Percentiles rank a stretch among this genome's conserved stretches.
phyloP scores from a whole-genome alignment of 2,113 vertebrate species.

The Grallaria varia region DNA sequence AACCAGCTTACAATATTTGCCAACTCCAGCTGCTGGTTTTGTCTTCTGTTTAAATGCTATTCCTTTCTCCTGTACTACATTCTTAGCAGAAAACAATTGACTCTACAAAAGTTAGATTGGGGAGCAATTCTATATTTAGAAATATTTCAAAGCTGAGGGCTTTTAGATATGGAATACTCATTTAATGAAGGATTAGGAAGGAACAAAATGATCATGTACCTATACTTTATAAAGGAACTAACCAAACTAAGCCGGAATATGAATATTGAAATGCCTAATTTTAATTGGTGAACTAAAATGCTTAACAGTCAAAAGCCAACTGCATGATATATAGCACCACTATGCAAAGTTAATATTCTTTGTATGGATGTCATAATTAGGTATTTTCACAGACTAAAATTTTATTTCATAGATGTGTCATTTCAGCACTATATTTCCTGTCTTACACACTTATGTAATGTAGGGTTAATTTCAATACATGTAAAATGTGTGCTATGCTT shows the following conservation, averaged over 20 bases:
- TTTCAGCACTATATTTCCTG: not conserved
- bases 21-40: not conserved
- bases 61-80: not conserved
- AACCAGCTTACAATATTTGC: not conserved
- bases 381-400: not conserved
- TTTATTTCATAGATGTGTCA: not conserved
- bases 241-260: not conserved
- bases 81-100: not conserved
- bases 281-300: not conserved
- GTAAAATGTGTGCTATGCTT: not conserved
- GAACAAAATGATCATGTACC: not conserved
- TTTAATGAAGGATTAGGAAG: not conserved
- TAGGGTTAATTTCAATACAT: not conserved
- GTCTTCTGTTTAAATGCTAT: conserved; percentile 2
- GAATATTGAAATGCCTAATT: not conserved
- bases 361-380: not conserved
- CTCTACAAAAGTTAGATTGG: not conserved
- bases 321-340: not conserved
- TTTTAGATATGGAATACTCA: not conserved
- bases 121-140: not conserved
- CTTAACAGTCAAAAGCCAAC: not conserved
- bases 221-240: not conserved
- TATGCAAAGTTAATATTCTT: not conserved
- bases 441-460: not conserved
- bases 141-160: not conserved